Evolutionary conservation across 1,140 invertebrate genomes (phyloP).

Genomic region (Drosophila simulans): DNA sequence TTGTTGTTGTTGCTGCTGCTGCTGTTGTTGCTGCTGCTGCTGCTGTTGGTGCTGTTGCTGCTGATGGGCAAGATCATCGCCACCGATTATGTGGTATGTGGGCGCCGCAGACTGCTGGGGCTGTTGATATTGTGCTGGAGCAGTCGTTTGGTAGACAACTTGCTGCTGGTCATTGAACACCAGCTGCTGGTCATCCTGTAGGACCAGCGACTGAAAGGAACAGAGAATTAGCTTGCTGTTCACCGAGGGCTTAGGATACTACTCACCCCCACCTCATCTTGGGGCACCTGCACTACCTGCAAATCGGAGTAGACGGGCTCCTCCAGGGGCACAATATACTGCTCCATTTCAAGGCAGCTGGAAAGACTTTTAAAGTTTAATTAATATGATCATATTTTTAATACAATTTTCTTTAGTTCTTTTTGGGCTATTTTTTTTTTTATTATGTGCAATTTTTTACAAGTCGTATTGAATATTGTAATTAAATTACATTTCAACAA

Average conservation of each 20-base stretch:
- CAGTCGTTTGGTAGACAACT: conserved; percentile 77
- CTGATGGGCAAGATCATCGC: conserved; percentile 72
- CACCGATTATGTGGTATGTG: conserved; percentile 72
- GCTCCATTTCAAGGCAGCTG: conserved; percentile 49
- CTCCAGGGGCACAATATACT: conserved; percentile 67
- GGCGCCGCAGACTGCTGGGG: conserved; percentile 61
- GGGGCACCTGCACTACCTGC: conserved; percentile 79
- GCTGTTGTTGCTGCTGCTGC: conserved; percentile 60
- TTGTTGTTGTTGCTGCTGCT: conserved; percentile 69
- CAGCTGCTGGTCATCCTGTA: conserved; percentile 77
- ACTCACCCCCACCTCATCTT: conserved; percentile 79
- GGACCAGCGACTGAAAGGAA: conserved; percentile 53
- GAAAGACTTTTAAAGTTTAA: no score
- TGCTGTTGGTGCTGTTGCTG: conserved; percentile 65
- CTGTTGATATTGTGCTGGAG: conserved; percentile 65
- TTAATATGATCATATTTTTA: no score
- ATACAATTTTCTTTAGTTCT: no score
- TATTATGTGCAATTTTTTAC: no score
- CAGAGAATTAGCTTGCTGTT: not conserved
- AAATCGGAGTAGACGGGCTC: conserved; percentile 73
- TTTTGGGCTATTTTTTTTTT: no score
- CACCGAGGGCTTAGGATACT: not conserved
- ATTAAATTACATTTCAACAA: no score
- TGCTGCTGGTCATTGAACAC: conserved; percentile 80
- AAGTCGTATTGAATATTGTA: no score